Evolutionary conservation across 1,140 invertebrate species (phyloP).

Genomic region (Lethocerus indicus): DNA sequence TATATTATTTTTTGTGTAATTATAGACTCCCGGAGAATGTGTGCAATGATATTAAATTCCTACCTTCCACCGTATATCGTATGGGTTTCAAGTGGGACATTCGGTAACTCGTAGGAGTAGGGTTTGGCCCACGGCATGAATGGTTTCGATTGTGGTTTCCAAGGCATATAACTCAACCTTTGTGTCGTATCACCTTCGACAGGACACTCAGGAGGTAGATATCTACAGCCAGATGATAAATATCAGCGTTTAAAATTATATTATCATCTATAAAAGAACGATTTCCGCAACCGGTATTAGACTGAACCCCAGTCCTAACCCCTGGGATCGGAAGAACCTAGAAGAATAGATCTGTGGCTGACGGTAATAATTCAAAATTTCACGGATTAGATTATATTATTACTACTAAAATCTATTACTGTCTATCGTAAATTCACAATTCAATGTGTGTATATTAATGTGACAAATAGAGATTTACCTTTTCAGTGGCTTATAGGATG

Average conservation of each 20-base stretch:
- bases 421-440: too few relatives aligned
- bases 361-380: too few relatives aligned
- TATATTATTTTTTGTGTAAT: not conserved
- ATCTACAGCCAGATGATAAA: constrained; percentile 4
- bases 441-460: not conserved
- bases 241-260: too few relatives aligned
- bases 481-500: constrained; percentile 14
- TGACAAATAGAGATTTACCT: constrained; percentile 7
- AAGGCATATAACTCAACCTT: constrained; percentile 15
- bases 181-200: constrained; percentile 15
- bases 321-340: too few relatives aligned
- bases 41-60: not conserved
- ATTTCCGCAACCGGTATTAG: too few relatives aligned
- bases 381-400: too few relatives aligned
- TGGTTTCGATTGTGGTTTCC: constrained; percentile 12
- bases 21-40: not conserved
- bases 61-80: constrained; percentile 17
- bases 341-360: too few relatives aligned
- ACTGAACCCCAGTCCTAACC: too few relatives aligned
- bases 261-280: too few relatives aligned
- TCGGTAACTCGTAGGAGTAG: constrained; percentile 6
- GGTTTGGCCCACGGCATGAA: constrained; percentile 15
- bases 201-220: constrained; percentile 12
- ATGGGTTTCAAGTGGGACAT: constrained; percentile 11
- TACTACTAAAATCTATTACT: too few relatives aligned